phyloP scores from a whole-genome alignment of 2,797 vertebrate species.

The Gouania willdenowi region DNA sequence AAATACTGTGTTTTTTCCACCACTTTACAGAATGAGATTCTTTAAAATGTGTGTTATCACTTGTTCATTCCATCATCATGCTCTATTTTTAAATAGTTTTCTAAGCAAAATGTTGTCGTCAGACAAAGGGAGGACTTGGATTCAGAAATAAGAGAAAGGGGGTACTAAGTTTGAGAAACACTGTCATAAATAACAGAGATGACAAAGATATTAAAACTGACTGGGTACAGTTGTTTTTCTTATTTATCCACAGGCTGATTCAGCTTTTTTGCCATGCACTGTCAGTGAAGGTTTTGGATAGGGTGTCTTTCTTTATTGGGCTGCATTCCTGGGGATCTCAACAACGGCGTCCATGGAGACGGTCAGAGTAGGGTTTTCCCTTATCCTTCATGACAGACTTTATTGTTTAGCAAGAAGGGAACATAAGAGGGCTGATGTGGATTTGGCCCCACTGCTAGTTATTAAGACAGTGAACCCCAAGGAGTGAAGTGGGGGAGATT shows the following conservation, averaged over 20 bases:
- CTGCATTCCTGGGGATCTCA: conserved; percentile 67
- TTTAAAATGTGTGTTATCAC: no score
- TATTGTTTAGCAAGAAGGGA: conserved; percentile 54
- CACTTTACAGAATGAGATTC: no score
- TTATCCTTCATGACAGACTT: conserved; percentile 70
- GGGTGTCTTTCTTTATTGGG: conserved; percentile 58
- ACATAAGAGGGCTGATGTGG: conserved; percentile 9
- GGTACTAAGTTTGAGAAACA: no score
- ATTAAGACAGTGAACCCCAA: conserved; percentile 14
- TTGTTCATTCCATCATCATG: no score
- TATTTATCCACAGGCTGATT: not conserved
- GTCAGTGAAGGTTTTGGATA: not conserved
- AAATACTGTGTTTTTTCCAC: no score
- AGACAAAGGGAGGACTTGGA: no score
- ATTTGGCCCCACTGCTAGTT: conserved; percentile 10
- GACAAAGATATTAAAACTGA: not conserved
- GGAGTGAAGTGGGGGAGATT: conserved; percentile 16
- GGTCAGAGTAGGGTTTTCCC: conserved; percentile 72
- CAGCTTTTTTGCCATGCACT: not conserved
- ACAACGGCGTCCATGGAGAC: conserved; percentile 80
- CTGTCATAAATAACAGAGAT: no score
- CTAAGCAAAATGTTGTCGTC: no score
- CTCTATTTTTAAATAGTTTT: no score
- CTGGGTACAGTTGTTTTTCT: conserved; percentile 1
- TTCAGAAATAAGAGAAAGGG: no score